phyloP scores from a whole-genome alignment of 2,888 invertebrate species.

The Axea sp. region DNA sequence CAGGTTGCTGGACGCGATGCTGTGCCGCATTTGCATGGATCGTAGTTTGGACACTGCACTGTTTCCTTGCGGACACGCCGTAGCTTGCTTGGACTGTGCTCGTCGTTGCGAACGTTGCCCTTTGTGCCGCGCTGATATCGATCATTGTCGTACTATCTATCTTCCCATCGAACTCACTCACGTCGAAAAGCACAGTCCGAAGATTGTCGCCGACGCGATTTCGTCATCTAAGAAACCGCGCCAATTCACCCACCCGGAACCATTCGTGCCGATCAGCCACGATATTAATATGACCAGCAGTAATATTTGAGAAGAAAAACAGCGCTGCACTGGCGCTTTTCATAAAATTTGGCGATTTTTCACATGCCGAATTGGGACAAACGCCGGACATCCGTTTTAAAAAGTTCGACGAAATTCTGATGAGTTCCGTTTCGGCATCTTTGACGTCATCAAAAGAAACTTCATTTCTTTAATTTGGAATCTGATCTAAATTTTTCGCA shows the following conservation, averaged over 20 bases:
- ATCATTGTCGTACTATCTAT: constrained; percentile 86
- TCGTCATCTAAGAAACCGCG: constrained; percentile 62
- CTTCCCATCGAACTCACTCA: constrained; percentile 83
- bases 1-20: constrained; percentile 84
- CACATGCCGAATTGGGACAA: constrained; percentile 68
- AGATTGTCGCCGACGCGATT: constrained; percentile 66
- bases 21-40: constrained; percentile 94
- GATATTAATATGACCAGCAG: constrained; percentile 65
- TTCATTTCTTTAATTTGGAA: no score
- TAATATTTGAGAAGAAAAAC: constrained; percentile 71
- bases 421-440: no score
- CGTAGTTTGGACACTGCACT: constrained; percentile 89
- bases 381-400: constrained; percentile 20
- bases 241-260: constrained; percentile 68
- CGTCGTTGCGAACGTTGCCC: constrained; percentile 87
- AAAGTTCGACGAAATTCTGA: no score
- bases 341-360: constrained; percentile 70
- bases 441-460: no score
- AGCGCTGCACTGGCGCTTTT: constrained; percentile 64
- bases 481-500: no score
- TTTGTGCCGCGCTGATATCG: constrained; percentile 86
- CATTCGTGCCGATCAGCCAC: constrained; percentile 61
- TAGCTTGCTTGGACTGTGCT: constrained; percentile 89
- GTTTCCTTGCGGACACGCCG: constrained; percentile 93
- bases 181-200: constrained; percentile 73